Evolutionary conservation across 2,888 invertebrate genomes (phyloP), one percentile per base, ranked within the genome.

Genomic region (Ctenicera cuprea): DNA sequence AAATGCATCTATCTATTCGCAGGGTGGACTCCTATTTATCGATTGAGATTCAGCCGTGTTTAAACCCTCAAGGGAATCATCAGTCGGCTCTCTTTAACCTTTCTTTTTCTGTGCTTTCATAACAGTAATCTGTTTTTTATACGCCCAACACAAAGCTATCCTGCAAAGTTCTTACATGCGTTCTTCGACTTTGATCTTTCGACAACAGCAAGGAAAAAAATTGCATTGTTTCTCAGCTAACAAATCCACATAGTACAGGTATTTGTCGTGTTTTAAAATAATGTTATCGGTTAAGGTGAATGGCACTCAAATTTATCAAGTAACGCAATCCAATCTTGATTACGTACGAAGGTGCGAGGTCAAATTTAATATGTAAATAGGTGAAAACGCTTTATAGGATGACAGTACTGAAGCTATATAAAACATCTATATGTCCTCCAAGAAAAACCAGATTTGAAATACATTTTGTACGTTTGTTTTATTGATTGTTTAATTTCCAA

Each of bases 51-150:
- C 78, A 71, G 75, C 73, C 75, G 76, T 78, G 78, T 79, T 79
- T 81, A 79, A 80, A 78, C 78, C 80, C 80, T 78, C 78, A 69
- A 75, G 78, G 79, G 81, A 78, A 80, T 81, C 81, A 81, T 81
- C 80, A 81, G 80, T 80, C 78, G 77, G 80, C 79, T 80, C 76
- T 78, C 69, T 81, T 81, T 79, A 81, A 79, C 80, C 80, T 80
- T 71, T 76, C 71, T 77, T 78, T 76, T 78, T 78, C 65, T 73
- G 50, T 68, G 78, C 80, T 81, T 81, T 81, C 80, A 81, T 81
- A 81, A 81, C 80, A 78, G 80, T 80, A 81, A 81, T 81, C 80
- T 81, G 79, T 80, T 81, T 80, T 81, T 81, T 81, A 79, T 80
- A 78, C 78, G 76, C 62, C 78, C 77, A 75, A 79, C 80, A 78